Evolutionary conservation across 2,888 invertebrate genomes (phyloP), one percentile per base, ranked within the genome.

Genomic region (Meandrusa payeni): DNA sequence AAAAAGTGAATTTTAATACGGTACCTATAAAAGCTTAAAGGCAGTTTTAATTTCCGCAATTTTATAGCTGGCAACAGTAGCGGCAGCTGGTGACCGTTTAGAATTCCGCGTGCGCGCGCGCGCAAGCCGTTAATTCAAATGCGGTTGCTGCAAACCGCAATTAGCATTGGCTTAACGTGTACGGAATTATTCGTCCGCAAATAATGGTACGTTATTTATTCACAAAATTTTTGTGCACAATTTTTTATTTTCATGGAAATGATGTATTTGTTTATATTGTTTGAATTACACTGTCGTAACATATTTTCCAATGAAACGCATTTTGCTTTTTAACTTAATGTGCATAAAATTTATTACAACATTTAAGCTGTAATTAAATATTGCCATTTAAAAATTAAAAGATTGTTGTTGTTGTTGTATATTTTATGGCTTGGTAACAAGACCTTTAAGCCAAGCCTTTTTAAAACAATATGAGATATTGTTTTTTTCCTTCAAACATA

Each of bases 101-200:
- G 57, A 61, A 83, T 83, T 74, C 82, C 50, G 51, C 48, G 63
- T 70, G 66, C 78, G 65, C 64, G 61, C 72, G 61, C 64, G 51
- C 65, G 51, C 61, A 56, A 50, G 62, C 70, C 71, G 70, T 77
- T 75, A 77, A 79, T 74, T 71, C 70, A 71, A 78, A 78, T 76
- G 77, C 64, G 76, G 76, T 55, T 34, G 61, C 69, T 66, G 72
- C 79, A 75, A 73, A 81, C 79, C 80, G 76, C 80, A 79, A 83
- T 82, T 78, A 83, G 71, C 72, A 76, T 79, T 61, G 51, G 56
- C 68, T 62, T 58, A 54, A 59, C 57, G 48, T 59, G 51, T 53
- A 47, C 57, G 51, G 48, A 59, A 61, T 59, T 69, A 69, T 71
- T 69, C 70, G 52, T 57, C 57, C 56, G 55, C 47, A 54, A 57